These are phyloP conservation scores for Peromyscus californicus DNA, from an alignment of 2,113 vertebrate species.

Conservation along the genomic window DNA sequence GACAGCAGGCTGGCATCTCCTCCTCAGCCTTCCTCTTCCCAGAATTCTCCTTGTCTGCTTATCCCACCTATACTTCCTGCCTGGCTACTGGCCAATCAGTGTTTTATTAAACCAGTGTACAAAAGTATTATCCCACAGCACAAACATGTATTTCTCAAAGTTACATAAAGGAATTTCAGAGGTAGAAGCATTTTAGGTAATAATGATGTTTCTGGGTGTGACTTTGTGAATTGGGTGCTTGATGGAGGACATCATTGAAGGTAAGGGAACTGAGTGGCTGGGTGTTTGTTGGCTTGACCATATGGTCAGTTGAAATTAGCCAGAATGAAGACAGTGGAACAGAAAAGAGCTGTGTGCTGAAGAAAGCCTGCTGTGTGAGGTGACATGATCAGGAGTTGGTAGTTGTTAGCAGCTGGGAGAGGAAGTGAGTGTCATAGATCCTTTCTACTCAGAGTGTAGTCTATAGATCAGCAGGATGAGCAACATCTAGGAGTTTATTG, in stretches of 20 bases:
- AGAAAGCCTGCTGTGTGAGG: not conserved
- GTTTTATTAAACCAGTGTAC: too few species aligned
- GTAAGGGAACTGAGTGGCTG: not conserved
- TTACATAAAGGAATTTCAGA: conserved; percentile 11
- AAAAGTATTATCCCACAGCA: too few species aligned
- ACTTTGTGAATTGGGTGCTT: not conserved
- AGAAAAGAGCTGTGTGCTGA: not conserved
- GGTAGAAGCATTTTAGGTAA: conserved; percentile 36
- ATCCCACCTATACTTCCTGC: too few species aligned
- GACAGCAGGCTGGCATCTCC: too few species aligned
- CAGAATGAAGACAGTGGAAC: not conserved
- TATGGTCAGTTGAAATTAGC: not conserved
- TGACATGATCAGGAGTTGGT: not conserved
- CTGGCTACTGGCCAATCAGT: too few species aligned
- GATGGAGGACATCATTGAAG: conserved; percentile 14
- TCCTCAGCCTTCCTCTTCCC: too few species aligned
- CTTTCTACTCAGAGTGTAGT: not conserved
- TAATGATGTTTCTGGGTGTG: not conserved
- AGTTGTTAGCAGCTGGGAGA: not conserved
- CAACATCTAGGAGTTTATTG: conserved; percentile 1
- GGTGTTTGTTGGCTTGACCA: not conserved
- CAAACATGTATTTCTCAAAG: not conserved
- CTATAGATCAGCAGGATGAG: not conserved
- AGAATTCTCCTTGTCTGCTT: too few species aligned
- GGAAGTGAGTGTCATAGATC: not conserved